phyloP scores from a whole-genome alignment of 2,797 vertebrate genomes.

The Acridotheres tristis region DNA sequence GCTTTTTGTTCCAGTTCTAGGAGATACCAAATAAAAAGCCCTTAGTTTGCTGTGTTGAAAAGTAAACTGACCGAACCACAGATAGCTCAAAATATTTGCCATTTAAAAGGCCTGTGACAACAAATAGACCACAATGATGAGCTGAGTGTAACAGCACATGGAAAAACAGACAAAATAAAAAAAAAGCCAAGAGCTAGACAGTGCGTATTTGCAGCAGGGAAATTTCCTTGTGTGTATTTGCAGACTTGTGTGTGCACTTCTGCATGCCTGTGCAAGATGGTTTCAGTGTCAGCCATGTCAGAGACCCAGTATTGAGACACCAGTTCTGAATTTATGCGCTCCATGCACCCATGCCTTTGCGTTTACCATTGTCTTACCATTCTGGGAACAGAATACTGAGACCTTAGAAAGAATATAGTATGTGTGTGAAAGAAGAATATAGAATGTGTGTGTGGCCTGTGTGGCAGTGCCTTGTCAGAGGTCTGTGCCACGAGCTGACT shows the following conservation, averaged over 20 bases:
- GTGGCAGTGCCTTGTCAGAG: neutral
- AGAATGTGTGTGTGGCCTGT: neutral
- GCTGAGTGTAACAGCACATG: neutral
- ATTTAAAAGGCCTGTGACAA: neutral
- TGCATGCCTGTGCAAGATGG: too few species aligned
- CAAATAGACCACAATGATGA: neutral
- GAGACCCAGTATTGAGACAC: neutral
- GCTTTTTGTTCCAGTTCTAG: neutral
- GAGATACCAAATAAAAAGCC: neutral
- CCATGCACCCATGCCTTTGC: rapidly evolving
- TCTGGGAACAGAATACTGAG: neutral
- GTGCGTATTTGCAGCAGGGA: neutral
- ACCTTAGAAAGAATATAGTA: neutral
- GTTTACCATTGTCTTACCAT: neutral
- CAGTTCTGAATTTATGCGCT: neutral
- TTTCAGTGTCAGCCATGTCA: neutral
- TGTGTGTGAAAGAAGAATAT: neutral
- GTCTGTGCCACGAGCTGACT: neutral
- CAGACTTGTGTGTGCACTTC: rapidly evolving
- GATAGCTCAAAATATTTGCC: conserved; percentile 9
- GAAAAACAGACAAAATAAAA: neutral
- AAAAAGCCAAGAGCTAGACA: neutral
- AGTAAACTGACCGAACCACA: neutral
- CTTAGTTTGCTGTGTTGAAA: neutral
- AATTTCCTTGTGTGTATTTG: neutral